A percentile compares a stretch with the other conserved stretches of the same genome.
phyloP scores from a whole-genome alignment of 2,797 vertebrate genomes.

The Sarcophilus harrisii region DNA sequence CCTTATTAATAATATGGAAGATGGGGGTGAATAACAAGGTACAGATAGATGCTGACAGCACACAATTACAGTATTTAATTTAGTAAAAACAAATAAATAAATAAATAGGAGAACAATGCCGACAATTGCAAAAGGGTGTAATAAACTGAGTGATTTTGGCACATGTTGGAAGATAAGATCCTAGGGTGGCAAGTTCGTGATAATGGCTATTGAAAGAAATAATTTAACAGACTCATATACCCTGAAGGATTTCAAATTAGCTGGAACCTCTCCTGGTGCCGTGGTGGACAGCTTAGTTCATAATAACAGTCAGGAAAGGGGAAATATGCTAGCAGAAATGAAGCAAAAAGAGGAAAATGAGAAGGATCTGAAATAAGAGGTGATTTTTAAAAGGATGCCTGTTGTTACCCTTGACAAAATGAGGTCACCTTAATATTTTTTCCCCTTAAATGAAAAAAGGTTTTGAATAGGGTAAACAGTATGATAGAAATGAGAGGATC shows the following conservation, averaged over 20 bases:
- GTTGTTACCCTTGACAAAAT: constrained; percentile 31
- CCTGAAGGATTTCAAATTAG: constrained; percentile 65
- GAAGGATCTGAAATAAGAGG: constrained; percentile 50
- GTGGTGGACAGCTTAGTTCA: neutral
- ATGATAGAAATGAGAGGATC: constrained; percentile 5
- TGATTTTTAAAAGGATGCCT: constrained; percentile 38
- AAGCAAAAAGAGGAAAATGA: constrained; percentile 46
- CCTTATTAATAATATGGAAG: constrained; percentile 76
- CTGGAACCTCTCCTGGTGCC: constrained; percentile 55
- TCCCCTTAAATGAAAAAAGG: neutral
- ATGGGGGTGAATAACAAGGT: constrained; percentile 77
- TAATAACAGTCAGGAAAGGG: constrained; percentile 43
- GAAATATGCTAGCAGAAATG: constrained; percentile 52
- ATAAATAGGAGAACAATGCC: constrained; percentile 36
- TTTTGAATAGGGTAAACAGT: constrained; percentile 47
- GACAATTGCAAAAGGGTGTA: constrained; percentile 71
- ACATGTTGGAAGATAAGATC: constrained; percentile 70
- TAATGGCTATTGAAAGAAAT: constrained; percentile 70
- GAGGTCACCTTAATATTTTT: constrained; percentile 61
- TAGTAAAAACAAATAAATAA: constrained; percentile 73
- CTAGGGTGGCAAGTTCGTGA: constrained; percentile 55
- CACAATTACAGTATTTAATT: constrained; percentile 77
- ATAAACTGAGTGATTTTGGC: constrained; percentile 75
- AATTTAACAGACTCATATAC: constrained; percentile 56
- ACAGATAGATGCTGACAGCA: constrained; percentile 77